Base-by-base conservation (phyloP, 2,113 vertebrate species). In the Pachyramphus minor region DNA sequence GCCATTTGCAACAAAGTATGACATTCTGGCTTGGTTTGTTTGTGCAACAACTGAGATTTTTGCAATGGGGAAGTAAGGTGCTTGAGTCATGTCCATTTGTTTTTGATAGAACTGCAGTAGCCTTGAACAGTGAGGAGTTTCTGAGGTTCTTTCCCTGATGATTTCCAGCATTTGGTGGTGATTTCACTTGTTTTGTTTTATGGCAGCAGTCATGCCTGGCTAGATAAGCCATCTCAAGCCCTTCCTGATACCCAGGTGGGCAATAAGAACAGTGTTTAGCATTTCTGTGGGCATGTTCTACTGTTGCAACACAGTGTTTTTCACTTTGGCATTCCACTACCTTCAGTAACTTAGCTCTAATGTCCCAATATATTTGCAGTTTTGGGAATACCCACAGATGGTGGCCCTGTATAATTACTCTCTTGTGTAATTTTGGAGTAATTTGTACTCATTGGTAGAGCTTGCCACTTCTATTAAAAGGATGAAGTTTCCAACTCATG, bases 1-100 rank as follows among this genome's bases (percentile, higher is more conserved):
- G n/a, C 0, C 0, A 15, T 74, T 92, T 75, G 44, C 1, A 17
- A 41, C 0, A 3, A 79, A 63, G 15, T 42, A 9, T 53, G 58
- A 22, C 50, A 55, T 69, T 73, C 62, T 84, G 66, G 35, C 62
- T 73, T 37, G 25, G 28, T 39, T 81, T 13, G 24, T 59, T 93
- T 83, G 49, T 73, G 45, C 49, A 93, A 60, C 31, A 50, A 44
- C 53, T 91, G 69, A 50, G n/a, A 25, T 83, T 93, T 84, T 49
- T 93, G 41, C 31, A 78, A 74, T 7, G 42, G 56, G 56, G 25
- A 89, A 64, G 39, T 66, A 30, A 93, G 60, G 20, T 35, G 11
- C 84, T 58, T 68, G 67, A 72, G n/a, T 69, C 64, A 73, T 49
- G 28, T 67, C 39, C 45, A 6, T 30, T 84, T 72, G 20, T 39